Conservation (phyloP, 2,113 vertebrate genomes). For the Thalassoma bifasciatum region DNA sequence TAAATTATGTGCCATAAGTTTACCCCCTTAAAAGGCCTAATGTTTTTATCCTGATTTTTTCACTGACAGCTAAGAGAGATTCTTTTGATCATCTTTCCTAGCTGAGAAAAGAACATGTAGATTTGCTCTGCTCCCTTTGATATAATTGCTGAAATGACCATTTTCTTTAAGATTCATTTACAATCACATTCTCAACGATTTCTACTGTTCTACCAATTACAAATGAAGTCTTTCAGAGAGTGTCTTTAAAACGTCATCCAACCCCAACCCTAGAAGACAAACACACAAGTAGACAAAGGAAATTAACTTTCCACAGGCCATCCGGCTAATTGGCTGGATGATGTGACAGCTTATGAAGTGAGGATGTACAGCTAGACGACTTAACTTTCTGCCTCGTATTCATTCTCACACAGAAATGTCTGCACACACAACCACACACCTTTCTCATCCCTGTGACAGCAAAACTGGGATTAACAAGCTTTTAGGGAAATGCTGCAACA, state of each 20-base stretch:
- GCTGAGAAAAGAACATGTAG: no score
- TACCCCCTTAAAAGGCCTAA: no score
- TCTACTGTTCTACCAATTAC: conserved; percentile 9
- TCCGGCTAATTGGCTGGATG: conserved; percentile 63
- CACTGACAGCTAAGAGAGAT: not conserved
- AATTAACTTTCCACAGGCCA: conserved; percentile 67
- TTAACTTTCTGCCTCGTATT: conserved; percentile 35
- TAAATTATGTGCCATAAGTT: no score
- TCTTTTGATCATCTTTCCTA: not conserved
- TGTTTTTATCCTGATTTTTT: no score
- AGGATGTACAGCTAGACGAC: conserved; percentile 34
- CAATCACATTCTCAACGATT: not conserved
- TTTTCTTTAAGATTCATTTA: conserved; percentile 20
- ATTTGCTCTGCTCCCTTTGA: not conserved
- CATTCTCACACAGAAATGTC: not conserved
- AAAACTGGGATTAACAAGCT: conserved; percentile 77
- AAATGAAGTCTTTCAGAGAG: conserved; percentile 17
- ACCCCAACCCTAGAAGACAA: conserved; percentile 18
- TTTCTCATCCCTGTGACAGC: conserved; percentile 62
- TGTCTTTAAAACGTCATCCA: conserved; percentile 24
- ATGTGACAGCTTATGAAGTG: conserved; percentile 55
- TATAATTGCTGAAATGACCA: not conserved
- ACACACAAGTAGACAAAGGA: conserved; percentile 17
- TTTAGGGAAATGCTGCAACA: conserved; percentile 67
- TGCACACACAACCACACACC: conserved; percentile 30